A percentile compares a stretch with the other conserved stretches of the same genome.
Evolutionary conservation across 2,113 vertebrate species (phyloP).

Genomic region (Nibea albiflora): DNA sequence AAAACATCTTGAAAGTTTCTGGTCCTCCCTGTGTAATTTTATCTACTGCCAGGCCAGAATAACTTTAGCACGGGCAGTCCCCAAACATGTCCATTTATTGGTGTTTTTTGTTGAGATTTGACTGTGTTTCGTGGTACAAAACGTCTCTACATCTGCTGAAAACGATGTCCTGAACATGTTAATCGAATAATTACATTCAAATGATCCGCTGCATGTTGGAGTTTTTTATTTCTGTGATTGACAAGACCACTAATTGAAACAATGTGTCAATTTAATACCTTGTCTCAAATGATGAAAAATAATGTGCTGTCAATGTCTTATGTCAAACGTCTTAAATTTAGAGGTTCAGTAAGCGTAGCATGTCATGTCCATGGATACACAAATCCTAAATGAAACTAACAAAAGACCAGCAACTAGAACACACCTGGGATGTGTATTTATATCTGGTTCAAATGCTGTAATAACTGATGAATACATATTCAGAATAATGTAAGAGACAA

Average conservation of each 20-base stretch:
- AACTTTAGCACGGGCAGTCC: constrained; percentile 20
- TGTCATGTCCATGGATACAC: background rate
- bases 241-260: background rate
- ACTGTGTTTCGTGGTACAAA: background rate
- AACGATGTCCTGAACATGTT: constrained; percentile 6
- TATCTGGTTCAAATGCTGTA: background rate
- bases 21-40: constrained; percentile 55
- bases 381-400: background rate
- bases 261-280: background rate
- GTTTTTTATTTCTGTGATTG: background rate
- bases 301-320: background rate
- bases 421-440: background rate
- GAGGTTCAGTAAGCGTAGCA: background rate
- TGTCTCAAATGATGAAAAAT: background rate
- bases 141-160: constrained; percentile 7
- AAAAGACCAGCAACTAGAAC: background rate
- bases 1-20: constrained; percentile 75
- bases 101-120: constrained; percentile 23
- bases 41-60: constrained; percentile 47
- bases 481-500: background rate
- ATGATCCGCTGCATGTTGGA: background rate
- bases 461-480: background rate
- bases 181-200: background rate
- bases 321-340: background rate
- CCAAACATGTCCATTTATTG: constrained; percentile 21